Evolutionary conservation across 2,113 vertebrate genomes (phyloP), one percentile per base, ranked within the genome.

Genomic region (Cisticola juncidis): DNA sequence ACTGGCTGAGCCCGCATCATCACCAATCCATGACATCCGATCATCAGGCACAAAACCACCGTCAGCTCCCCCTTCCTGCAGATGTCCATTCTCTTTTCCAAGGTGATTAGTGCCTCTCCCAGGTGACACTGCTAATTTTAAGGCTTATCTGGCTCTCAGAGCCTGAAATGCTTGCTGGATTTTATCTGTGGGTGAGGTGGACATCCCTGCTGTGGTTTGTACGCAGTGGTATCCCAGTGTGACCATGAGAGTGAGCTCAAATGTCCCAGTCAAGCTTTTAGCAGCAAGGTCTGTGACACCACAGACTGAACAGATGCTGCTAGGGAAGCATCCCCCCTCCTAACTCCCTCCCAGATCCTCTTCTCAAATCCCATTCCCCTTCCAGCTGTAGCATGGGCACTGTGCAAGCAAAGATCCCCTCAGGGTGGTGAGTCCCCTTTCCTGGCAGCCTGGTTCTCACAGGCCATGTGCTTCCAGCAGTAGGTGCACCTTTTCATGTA

Each of bases 11-110:
- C 23, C 21, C 1, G 4, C 15, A 19, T 16, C 68, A 36, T 69
- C 18, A 5, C 28, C 57, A 15, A 14, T 14, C 38, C 0, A 0
- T 8, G 16, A 45, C 33, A 64, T 18, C 48, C 25, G 2, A 5
- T 8, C 20, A 51, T 25, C 24, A 25, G 65, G 53, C 22, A 44
- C 24, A 25, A 11, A 76, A 64, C 25, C 10, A 21, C 26, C 0
- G 1, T 40, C 36, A 84, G 14, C 36, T 91, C 24, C 58, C 72
- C 9, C 54, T 80, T 85, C 33, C 40, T 80, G 36, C 6, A 20
- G 19, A 22, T n/a, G 45, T 12, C n/a, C 47, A 17, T 72, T 16
- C n/a, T 82, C 40, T 76, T 86, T 54, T n/a, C 81, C 11, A 3
- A 50, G 31, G 54, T 2, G 4, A 28, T n/a, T 36, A 25, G 26